Conservation (phyloP, 2,113 vertebrate genomes). For the Podarcis raffonei region DNA sequence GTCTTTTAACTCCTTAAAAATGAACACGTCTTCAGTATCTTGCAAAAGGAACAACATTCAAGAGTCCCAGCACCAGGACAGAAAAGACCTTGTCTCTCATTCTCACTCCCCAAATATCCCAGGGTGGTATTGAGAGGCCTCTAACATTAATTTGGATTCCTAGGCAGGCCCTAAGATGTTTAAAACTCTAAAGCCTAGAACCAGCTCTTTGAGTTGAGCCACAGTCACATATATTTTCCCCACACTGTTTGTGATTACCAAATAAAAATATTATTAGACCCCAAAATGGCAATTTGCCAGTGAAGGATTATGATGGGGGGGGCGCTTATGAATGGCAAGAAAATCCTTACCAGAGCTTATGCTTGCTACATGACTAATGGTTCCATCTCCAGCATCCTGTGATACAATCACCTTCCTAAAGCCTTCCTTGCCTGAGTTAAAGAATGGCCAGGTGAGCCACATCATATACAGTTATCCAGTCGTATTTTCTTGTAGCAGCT, state of each 20-base stretch:
- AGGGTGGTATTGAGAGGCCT: not conserved
- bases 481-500: not conserved
- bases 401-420: not conserved
- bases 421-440: not conserved
- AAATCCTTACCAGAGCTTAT: not conserved
- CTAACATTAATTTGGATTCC: not conserved
- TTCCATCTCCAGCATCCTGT: constrained; percentile 10
- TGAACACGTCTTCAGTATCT: not conserved
- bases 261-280: constrained; percentile 45
- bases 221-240: constrained; percentile 33
- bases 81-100: not conserved
- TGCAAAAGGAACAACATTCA: not conserved
- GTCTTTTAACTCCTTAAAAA: too few species aligned
- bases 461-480: constrained; percentile 2
- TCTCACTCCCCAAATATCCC: not conserved
- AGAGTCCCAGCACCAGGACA: not conserved
- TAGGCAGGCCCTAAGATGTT: not conserved
- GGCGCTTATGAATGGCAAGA: not conserved
- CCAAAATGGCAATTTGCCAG: not conserved
- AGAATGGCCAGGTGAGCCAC: not conserved
- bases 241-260: constrained; percentile 56
- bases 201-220: not conserved
- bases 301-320: constrained; percentile 12
- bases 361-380: not conserved
- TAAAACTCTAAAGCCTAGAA: not conserved